Evolutionary conservation across 2,113 vertebrate genomes (phyloP).

Genomic region (Gasterosteus aculeatus): DNA sequence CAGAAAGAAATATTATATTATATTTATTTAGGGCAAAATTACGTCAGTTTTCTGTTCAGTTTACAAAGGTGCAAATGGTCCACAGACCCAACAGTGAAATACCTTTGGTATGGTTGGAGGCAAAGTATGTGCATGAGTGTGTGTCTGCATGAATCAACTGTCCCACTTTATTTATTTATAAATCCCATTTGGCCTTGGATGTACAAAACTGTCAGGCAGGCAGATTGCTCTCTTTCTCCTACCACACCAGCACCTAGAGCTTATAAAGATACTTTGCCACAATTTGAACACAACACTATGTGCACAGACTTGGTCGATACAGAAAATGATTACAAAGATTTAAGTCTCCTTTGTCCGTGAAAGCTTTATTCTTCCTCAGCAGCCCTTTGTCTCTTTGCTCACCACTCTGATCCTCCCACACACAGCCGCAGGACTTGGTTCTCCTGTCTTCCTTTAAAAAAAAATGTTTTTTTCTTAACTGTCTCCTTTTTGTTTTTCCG

Average conservation of each 20-base stretch:
- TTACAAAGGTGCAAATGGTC: neutral
- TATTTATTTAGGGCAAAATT: neutral
- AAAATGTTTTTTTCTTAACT: slow-evolving; percentile 7
- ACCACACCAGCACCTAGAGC: neutral
- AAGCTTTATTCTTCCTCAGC: slow-evolving; percentile 33
- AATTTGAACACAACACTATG: slow-evolving; percentile 23
- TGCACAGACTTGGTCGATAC: slow-evolving; percentile 19
- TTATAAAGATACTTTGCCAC: slow-evolving; percentile 8
- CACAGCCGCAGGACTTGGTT: slow-evolving; percentile 65
- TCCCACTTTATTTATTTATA: slow-evolving; percentile 45
- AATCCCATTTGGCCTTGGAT: slow-evolving; percentile 42
- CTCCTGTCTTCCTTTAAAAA: slow-evolving; percentile 25
- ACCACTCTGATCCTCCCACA: slow-evolving; percentile 70
- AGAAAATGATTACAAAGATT: slow-evolving; percentile 43
- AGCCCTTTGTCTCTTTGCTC: slow-evolving; percentile 22
- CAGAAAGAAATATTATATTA: neutral
- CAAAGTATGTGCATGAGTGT: neutral
- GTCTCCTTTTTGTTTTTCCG: slow-evolving; percentile 30
- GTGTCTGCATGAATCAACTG: slow-evolving; percentile 5
- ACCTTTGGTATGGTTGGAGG: neutral
- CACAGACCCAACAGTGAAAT: neutral
- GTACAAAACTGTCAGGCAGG: slow-evolving; percentile 11
- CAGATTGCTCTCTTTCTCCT: neutral
- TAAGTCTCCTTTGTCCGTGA: slow-evolving; percentile 46
- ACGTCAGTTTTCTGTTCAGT: neutral